phyloP scores from a whole-genome alignment of 2,888 invertebrate genomes.

The Pachycephus smyrnensis region DNA sequence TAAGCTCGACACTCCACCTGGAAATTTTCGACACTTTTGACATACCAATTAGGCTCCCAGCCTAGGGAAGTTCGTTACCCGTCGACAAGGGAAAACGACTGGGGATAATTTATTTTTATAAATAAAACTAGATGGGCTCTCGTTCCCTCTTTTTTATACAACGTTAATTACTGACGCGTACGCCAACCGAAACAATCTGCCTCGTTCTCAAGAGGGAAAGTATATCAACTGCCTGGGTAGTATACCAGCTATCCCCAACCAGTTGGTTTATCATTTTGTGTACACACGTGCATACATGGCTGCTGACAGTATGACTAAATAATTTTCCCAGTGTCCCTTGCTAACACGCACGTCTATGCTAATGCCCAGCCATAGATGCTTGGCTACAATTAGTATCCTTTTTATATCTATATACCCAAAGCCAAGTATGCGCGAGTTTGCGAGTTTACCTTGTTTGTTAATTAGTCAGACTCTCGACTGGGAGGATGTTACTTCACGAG shows the following conservation, averaged over 20 bases:
- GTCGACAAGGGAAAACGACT: not conserved
- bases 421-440: not conserved
- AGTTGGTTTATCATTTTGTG: not conserved
- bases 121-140: not conserved
- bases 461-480: constrained; percentile 40
- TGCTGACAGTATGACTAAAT: not conserved
- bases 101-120: not conserved
- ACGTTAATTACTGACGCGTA: not conserved
- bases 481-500: constrained; percentile 40
- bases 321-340: not conserved
- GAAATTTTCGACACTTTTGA: not conserved
- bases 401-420: not conserved
- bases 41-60: not conserved
- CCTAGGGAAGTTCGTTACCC: not conserved
- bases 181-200: not conserved
- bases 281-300: not conserved
- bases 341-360: not conserved
- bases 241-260: not conserved
- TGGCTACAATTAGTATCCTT: not conserved
- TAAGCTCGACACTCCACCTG: not conserved
- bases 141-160: not conserved
- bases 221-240: not conserved
- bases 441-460: constrained; percentile 23
- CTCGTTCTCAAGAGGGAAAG: not conserved
- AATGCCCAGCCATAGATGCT: not conserved